Percentiles rank a stretch among this genome's conserved stretches.
Evolutionary conservation across 2,113 vertebrate genomes (phyloP).

Genomic region (Psophia crepitans): DNA sequence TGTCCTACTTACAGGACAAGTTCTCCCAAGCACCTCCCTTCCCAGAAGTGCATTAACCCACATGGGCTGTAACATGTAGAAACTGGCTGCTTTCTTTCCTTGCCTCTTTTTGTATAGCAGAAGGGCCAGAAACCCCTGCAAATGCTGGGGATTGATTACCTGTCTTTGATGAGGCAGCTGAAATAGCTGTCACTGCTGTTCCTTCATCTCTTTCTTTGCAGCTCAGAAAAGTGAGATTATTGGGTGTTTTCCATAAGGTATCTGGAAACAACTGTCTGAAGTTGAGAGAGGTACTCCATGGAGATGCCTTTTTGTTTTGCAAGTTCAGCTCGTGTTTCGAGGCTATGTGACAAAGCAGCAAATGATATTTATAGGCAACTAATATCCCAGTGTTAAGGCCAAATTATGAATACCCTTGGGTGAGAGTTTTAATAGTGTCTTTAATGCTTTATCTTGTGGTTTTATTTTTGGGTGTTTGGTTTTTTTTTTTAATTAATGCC

Average conservation of each 20-base stretch:
- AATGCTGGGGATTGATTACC: background rate
- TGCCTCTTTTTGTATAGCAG: background rate
- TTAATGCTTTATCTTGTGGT: background rate
- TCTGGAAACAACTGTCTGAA: background rate
- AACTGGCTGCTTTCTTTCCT: background rate
- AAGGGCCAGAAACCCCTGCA: background rate
- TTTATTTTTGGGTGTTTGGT: background rate
- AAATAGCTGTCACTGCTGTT: background rate
- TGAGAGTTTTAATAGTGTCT: background rate
- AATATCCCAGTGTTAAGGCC: background rate
- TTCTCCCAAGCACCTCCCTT: background rate
- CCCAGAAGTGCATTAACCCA: background rate
- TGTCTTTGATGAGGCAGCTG: background rate
- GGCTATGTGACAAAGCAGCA: background rate
- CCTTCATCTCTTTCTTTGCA: background rate
- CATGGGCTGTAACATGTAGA: background rate
- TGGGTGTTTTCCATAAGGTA: background rate
- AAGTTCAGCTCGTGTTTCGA: background rate
- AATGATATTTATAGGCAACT: background rate
- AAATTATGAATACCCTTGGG: background rate
- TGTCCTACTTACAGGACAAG: background rate
- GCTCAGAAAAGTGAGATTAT: background rate
- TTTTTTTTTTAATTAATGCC: background rate
- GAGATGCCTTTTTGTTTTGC: background rate
- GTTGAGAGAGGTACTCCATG: background rate